A percentile compares a stretch with the other conserved stretches of the same genome.
These are phyloP conservation scores for Rafetus swinhoei DNA, from an alignment of 2,113 vertebrate genomes.

Conservation along the genomic window DNA sequence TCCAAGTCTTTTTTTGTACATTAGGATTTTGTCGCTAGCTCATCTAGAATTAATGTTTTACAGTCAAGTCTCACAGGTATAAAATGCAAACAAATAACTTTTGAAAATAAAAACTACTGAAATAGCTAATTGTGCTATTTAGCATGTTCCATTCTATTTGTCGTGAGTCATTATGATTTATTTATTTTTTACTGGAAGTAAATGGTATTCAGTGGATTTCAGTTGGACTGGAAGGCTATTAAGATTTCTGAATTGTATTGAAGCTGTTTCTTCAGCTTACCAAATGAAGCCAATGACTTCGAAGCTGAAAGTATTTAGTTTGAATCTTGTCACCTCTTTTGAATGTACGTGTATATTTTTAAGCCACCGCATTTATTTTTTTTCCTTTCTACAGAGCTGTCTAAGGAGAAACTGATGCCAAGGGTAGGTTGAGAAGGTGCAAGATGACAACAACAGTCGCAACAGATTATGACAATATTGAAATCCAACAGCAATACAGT, in stretches of 20 bases:
- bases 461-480: constrained; percentile 93
- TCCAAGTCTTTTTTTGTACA: not conserved
- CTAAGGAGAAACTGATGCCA: constrained; percentile 85
- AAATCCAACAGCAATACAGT: constrained; percentile 95
- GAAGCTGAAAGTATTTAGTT: not conserved
- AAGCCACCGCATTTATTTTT: not conserved
- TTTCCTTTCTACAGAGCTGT: constrained; percentile 71
- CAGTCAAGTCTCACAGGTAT: not conserved
- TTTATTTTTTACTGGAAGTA: not conserved
- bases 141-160: rapidly evolving
- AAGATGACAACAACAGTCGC: constrained; percentile 94
- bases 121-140: not conserved
- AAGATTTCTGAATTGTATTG: not conserved
- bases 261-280: not conserved
- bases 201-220: not conserved
- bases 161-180: rapidly evolving
- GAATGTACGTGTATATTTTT: rapidly evolving
- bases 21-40: not conserved
- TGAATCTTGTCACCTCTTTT: not conserved
- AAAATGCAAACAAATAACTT: not conserved
- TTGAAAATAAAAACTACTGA: not conserved
- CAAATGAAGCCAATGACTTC: not conserved
- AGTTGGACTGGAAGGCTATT: not conserved
- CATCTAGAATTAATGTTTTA: not conserved
- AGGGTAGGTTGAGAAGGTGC: constrained; percentile 77